Percentiles rank a stretch among this genome's conserved stretches.
phyloP scores from a whole-genome alignment of 2,888 invertebrate species.

The Diloba caeruleocephala region DNA sequence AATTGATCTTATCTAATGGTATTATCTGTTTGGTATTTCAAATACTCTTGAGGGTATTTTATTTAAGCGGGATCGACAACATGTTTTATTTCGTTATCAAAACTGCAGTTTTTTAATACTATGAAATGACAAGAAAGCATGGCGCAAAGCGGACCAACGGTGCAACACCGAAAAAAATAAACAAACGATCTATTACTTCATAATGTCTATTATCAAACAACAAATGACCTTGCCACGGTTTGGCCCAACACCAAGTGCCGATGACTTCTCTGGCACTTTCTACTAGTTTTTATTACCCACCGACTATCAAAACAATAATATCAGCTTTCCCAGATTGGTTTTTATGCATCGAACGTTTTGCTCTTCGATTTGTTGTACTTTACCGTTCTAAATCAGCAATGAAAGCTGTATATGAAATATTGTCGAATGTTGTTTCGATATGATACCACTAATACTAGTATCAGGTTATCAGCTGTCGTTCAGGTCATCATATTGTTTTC shows the following conservation, averaged over 20 bases:
- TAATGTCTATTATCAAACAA: slow-evolving; percentile 81
- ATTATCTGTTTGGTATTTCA: no score
- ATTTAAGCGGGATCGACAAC: no score
- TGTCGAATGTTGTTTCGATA: slow-evolving; percentile 19
- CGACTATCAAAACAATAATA: slow-evolving; percentile 44
- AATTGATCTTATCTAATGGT: no score
- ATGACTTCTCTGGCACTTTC: slow-evolving; percentile 85
- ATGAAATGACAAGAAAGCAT: background rate
- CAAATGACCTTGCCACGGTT: slow-evolving; percentile 84
- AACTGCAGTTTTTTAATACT: no score
- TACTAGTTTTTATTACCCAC: slow-evolving; percentile 75
- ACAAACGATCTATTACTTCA: slow-evolving; percentile 83
- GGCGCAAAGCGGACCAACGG: slow-evolving; percentile 12
- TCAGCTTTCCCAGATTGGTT: slow-evolving; percentile 25
- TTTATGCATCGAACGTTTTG: slow-evolving; percentile 56
- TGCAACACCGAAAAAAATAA: slow-evolving; percentile 72
- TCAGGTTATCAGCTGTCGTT: slow-evolving; percentile 60
- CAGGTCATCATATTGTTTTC: slow-evolving; percentile 62
- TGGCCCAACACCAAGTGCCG: slow-evolving; percentile 83
- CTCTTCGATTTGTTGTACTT: slow-evolving; percentile 11
- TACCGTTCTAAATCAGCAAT: slow-evolving; percentile 35
- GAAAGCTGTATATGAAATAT: slow-evolving; percentile 18
- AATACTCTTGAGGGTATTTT: background rate
- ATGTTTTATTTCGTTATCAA: no score
- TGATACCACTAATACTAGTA: slow-evolving; percentile 55